A percentile compares a stretch with the other conserved stretches of the same genome.
phyloP scores from a whole-genome alignment of 2,888 invertebrate genomes.

The Mythimna pallens region DNA sequence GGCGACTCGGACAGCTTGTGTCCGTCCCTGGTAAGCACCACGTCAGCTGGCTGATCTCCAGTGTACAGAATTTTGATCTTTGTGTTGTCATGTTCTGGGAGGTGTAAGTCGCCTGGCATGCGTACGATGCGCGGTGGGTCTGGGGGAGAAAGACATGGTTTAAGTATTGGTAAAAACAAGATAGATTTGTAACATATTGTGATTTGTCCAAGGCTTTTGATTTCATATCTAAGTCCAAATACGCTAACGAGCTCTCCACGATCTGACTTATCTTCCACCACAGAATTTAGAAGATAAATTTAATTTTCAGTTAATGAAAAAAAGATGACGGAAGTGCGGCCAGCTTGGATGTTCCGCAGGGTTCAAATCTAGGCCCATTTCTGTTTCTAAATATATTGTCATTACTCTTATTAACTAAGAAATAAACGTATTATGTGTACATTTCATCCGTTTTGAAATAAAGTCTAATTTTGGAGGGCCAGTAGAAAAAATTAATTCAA shows the following conservation, averaged over 20 bases:
- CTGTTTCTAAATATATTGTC: not conserved
- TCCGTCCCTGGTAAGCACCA: slow-evolving; percentile 96
- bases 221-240: not conserved
- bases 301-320: not conserved
- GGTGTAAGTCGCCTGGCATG: slow-evolving; percentile 96
- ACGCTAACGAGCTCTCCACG: not conserved
- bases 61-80: slow-evolving; percentile 99
- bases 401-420: too few species aligned
- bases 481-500: too few species aligned
- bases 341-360: not conserved
- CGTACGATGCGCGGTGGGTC: slow-evolving; percentile 98
- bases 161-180: not conserved
- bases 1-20: slow-evolving; percentile 93
- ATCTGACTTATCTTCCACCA: not conserved
- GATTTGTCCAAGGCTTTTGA: not conserved
- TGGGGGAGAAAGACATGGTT: slow-evolving; percentile 68
- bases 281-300: not conserved
- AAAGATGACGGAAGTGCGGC: not conserved
- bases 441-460: too few species aligned
- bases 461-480: too few species aligned
- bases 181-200: not conserved
- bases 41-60: slow-evolving; percentile 98
- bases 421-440: too few species aligned
- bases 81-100: slow-evolving; percentile 98
- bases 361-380: not conserved